A percentile compares a stretch with the other conserved stretches of the same genome.
phyloP scores from a whole-genome alignment of 1,140 invertebrate species.

The Bilobella aurantiaca region DNA sequence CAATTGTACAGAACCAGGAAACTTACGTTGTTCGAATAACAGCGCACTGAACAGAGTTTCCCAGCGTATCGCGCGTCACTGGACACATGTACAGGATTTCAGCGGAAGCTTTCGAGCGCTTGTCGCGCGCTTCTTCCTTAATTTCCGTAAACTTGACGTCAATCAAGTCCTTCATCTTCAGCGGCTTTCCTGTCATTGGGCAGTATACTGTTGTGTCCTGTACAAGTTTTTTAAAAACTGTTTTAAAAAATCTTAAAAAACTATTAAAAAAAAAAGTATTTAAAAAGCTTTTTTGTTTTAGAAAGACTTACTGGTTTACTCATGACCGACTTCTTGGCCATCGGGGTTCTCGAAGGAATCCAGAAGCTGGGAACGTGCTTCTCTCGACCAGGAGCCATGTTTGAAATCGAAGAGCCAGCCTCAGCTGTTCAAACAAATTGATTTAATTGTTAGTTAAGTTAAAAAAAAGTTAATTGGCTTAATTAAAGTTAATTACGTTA shows the following conservation, averaged over 20 bases:
- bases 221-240: conserved; percentile 35
- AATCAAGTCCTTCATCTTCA: conserved; percentile 88
- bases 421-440: conserved; percentile 13
- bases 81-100: conserved; percentile 93
- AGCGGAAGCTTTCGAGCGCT: conserved; percentile 66
- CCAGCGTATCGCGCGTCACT: conserved; percentile 88
- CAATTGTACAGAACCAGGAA: too few species aligned
- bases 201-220: conserved; percentile 79
- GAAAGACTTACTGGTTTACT: conserved; percentile 64
- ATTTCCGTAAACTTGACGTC: conserved; percentile 86
- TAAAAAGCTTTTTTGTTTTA: too few species aligned
- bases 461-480: too few species aligned
- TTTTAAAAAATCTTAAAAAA: background rate
- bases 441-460: too few species aligned
- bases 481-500: too few species aligned
- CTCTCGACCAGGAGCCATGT: conserved; percentile 57
- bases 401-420: conserved; percentile 51
- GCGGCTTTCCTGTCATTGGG: conserved; percentile 77
- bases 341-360: conserved; percentile 82
- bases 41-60: conserved; percentile 86
- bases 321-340: conserved; percentile 58
- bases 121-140: conserved; percentile 61
- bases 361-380: conserved; percentile 91
- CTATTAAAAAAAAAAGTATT: background rate
- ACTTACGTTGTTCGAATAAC: conserved; percentile 80